Evolutionary conservation across 2,888 invertebrate genomes (phyloP), one percentile per base, ranked within the genome.

Genomic region (Eudemis profundana): DNA sequence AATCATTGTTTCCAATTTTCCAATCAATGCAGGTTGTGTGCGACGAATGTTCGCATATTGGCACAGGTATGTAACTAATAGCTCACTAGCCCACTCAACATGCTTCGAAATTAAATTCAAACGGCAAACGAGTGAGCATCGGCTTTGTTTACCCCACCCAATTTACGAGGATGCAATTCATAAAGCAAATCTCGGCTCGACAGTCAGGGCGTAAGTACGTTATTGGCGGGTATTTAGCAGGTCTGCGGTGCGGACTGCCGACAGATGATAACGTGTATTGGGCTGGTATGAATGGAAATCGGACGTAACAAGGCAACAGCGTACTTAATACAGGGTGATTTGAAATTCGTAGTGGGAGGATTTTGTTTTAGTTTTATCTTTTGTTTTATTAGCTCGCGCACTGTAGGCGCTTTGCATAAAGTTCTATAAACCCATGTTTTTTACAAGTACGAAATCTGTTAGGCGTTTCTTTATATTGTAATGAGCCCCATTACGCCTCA

Each of bases 151-250:
- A 78, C 74, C 72, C 73, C 71, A 66, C 70, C 77, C 80, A 86
- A 87, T 89, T 84, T 80, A 81, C 79, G 81, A 78, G 78, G 76
- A 74, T 77, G 78, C 82, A 79, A 82, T 83, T 86, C 83, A 83
- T 83, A 79, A 81, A 79, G 76, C 79, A 83, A 89, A 89, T 89
- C 90, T 87, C 84, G 53, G 69, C 74, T 76, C 76, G 71, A 74
- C 89, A 89, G 81, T 83, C 90, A 8, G 8, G 40, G n/a, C 33
- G 14, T 50, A 83, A 89, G 86, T 85, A 82, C 81, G 73, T 83
- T 86, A 87, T 85, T 83, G 82, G 78, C 69, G 73, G 82, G 82
- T 86, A 85, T 85, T 89, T 87, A 88, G 85, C 62, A 64, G 78
- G 83, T 33, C 81, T 85, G 89, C 68, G 87, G 89, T 78, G 79